Evolutionary conservation across 2,888 invertebrate species (phyloP).

Genomic region (Mimumesa dahlbomi): DNA sequence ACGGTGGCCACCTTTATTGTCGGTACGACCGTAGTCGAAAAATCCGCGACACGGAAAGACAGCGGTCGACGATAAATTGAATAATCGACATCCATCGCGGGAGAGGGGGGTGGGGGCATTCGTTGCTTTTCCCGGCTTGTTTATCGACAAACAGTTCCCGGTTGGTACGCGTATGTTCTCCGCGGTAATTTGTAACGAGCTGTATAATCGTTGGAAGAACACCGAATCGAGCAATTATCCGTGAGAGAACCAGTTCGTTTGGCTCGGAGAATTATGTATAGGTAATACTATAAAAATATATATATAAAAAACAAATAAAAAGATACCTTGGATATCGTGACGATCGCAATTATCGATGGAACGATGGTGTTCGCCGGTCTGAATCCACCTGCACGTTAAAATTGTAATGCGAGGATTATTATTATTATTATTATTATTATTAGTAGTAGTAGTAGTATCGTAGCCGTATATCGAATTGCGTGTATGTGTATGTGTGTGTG

Average conservation of each 20-base stretch:
- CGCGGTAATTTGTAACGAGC: no score
- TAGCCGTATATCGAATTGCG: no score
- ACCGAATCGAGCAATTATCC: neutral
- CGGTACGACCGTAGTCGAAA: constrained; percentile 9
- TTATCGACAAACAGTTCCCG: no score
- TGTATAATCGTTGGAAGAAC: no score
- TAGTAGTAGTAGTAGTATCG: no score
- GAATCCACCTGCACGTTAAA: neutral
- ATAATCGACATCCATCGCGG: neutral
- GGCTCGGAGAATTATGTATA: no score
- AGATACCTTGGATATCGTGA: neutral
- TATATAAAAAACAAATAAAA: neutral
- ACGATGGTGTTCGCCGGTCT: neutral
- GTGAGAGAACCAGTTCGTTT: neutral
- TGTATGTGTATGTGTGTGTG: no score
- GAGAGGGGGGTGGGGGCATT: no score
- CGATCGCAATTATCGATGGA: constrained; percentile 7
- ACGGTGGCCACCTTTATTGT: constrained; percentile 28
- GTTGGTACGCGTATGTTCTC: no score
- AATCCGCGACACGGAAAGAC: constrained; percentile 23
- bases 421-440: no score
- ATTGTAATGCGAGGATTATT: constrained; percentile 15
- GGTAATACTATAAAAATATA: neutral
- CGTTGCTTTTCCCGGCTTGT: no score
- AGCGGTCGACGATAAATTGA: constrained; percentile 33